Base-by-base conservation (phyloP, 2,888 invertebrate genomes). In the Brachyptera putata region DNA sequence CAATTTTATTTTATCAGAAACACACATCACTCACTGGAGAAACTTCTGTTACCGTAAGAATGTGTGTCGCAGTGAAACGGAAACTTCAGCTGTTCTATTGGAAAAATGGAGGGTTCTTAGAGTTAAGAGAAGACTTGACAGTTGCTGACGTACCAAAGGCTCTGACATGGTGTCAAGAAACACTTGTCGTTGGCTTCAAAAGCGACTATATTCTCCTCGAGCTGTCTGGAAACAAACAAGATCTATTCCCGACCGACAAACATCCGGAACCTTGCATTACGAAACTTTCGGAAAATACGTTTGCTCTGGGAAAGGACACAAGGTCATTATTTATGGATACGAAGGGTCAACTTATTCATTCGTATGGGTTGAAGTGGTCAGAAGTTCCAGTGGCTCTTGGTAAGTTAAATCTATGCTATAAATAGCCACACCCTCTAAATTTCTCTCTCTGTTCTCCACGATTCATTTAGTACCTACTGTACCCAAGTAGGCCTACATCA, bases 61-160 rank as follows among this genome's bases (percentile, higher is more conserved):
- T 97, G 65, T 93, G 92, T 71, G 93, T 95, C 21, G 93, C 89
- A 21, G 92, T 95, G 0, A 86, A 89, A 71, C 80, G 90, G 68
- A 89, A 87, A 74, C 76, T 95, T 7, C 90, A 94, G 71, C 76
- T 96, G 14, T 96, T 89, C 74, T 91, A 87, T 71, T 95, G 94
- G 83, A 95, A 94, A 73, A 86, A 88, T 69, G 84, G 89, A 69
- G 83, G 85, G 67, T 93, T 95, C 70, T 80, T 86, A 64, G 81
- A 86, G 64, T 79, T 87, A 43, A 80, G 84, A 66, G 80, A 77
- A 62, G 89, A 91, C 69, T 86, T 94, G 65, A 84, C 83, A 58
- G 77, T 93, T 43, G 85, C 85, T 36, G 93, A 95, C 74, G 81
- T 87, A 16, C 93, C 94, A 0, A 85, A 84, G 69, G 83, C 87